Evolutionary conservation across 2,113 vertebrate genomes (phyloP), one percentile per base, ranked within the genome.

Genomic region (Siniperca knerii): DNA sequence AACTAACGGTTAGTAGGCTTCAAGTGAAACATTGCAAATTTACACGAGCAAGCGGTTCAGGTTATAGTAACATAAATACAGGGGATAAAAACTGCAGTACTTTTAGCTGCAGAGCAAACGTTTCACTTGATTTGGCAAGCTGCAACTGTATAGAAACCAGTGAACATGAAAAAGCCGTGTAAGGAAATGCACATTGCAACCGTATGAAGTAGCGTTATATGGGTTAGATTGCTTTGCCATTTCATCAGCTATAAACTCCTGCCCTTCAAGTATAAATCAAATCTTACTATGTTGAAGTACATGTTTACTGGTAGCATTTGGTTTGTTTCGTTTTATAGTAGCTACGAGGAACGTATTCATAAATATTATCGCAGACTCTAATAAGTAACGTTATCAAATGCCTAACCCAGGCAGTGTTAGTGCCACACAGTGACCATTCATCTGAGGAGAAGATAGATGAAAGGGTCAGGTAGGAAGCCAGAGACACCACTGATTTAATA

Each of bases 401-500:
- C 21, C 35, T 25, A 23, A 29, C 2, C 23, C 40, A 52, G 60
- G 8, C 9, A 50, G n/a, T 25, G 58, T n/a, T 20, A 9, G 15
- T 71, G 33, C 33, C 20, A 35, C 16, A 70, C n/a, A 37, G 29
- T 48, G 44, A 44, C 20, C 33, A 16, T 42, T 52, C 8, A 75
- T 25, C 9, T 23, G 69, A 66, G 50, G n/a, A 78, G 48, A 13
- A 15, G 44, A 57, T 23, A n/a, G 11, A 80, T 68, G 46, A 52
- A 65, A 37, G 60, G 82, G 3, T 68, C 69, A 75, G 40, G 13
- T 54, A 64, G 66, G 65, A 65, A 81, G 67, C 58, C 25, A 5
- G 50, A 55, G 52, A 82, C 76, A 70, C 46, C 54, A n/a, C 23
- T 86, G 46, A 89, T 80, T 69, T 64, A 74, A 78, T 85, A 72